Evolutionary conservation across 1,140 invertebrate genomes (phyloP), one percentile per base, ranked within the genome.

Genomic region (Drosophila paulistorum): DNA sequence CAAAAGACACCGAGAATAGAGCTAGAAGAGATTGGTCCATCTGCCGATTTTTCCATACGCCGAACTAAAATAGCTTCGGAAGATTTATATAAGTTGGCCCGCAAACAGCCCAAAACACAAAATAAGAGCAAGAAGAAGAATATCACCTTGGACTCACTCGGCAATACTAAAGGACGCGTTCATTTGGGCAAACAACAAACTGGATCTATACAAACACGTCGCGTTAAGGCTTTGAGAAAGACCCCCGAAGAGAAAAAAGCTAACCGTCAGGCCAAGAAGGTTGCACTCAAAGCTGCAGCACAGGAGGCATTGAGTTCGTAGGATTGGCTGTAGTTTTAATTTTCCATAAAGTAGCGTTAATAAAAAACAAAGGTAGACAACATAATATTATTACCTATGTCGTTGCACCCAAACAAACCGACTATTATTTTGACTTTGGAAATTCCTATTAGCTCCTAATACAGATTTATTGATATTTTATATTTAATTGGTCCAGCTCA

Each of bases 131-230:
- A 96, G 81, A 97, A 96, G 92, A 99, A 99, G 94, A 99, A 99
- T 93, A 94, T 99, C 58, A 95, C 95, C 0, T 95, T 94, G 45
- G 97, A 99, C 94, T 94, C 93, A 9, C 96, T 99, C 92, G 98
- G 98, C 68, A 96, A 96, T 7, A 97, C 96, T 82, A 94, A 97
- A 84, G 99, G 98, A 60, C 95, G 97, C 65, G 95, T 99, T 66
- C 99, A 99, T 92, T 95, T 99, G 94, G 96, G 96, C 60, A 95
- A 95, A 91, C 98, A 99, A 90, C 95, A 98, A 89, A 94, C 98
- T 13, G 93, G 94, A 23, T 96, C 95, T 77, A 93, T 99, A 74
- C 97, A 98, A 92, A 98, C 97, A 13, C 94, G 98, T 65, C 99
- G 99, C 92, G 96, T 99, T 95, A 99, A 99, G 93, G 98, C 97